Evolutionary conservation across 2,888 invertebrate species (phyloP).

Genomic region (Kryphioiulus occultus): DNA sequence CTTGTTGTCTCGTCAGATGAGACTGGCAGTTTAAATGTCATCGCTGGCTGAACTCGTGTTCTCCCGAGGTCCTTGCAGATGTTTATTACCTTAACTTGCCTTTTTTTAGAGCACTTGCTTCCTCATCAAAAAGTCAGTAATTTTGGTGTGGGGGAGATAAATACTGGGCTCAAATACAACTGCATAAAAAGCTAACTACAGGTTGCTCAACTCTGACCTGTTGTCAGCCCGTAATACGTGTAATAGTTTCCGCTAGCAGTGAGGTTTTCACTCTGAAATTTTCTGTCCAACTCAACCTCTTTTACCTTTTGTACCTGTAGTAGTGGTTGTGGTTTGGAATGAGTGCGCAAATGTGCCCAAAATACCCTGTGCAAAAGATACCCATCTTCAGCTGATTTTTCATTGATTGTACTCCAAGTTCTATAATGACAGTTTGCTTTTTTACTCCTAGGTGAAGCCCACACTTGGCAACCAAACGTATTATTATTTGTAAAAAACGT

Average conservation of each 20-base stretch:
- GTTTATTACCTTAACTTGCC: not conserved
- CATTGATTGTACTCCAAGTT: too few species aligned
- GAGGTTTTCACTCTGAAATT: not conserved
- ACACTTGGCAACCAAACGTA: too few species aligned
- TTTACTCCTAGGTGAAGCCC: too few species aligned
- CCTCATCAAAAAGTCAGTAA: not conserved
- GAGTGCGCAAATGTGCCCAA: too few species aligned
- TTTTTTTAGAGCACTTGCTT: not conserved
- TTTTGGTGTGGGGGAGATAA: constrained; percentile 4
- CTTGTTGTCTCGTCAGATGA: not conserved
- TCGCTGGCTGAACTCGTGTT: not conserved
- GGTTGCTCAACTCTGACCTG: not conserved
- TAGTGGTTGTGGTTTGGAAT: too few species aligned
- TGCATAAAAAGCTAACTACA: constrained; percentile 7
- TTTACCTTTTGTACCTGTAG: too few species aligned
- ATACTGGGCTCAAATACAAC: constrained; percentile 1
- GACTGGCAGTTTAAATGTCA: constrained; percentile 8
- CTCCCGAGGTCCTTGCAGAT: not conserved
- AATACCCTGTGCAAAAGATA: too few species aligned
- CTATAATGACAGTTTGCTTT: too few species aligned
- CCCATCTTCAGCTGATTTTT: too few species aligned
- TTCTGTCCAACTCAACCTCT: too few species aligned
- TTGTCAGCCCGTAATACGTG: not conserved
- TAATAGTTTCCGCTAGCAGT: not conserved
- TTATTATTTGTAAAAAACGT: too few species aligned